Base-by-base conservation (phyloP, 2,797 vertebrate genomes). In the Melanotaenia pygmaea region DNA sequence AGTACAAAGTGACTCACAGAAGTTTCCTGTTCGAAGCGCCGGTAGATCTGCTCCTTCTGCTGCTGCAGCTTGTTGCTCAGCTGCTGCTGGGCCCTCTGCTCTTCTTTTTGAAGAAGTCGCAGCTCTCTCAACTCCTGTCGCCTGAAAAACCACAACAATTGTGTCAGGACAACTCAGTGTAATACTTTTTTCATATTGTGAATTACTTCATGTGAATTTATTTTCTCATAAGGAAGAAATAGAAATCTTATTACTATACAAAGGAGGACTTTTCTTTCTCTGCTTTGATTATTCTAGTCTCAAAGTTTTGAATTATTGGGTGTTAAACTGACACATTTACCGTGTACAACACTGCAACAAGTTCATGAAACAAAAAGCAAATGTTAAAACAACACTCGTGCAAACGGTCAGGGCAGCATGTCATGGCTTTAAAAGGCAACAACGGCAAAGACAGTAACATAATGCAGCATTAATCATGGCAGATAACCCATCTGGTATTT, bases 1-100 rank as follows among this genome's bases (percentile, higher is more conserved):
- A 50, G 47, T 72, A 58, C 18, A 59, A 47, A 65, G 13, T 97
- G 93, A 91, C 94, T 96, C 92, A 99, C 98, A 78, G 95, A 93
- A 89, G 97, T 97, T 94, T 99, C 98, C 94, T 99, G 98, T 85
- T 99, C 98, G 89, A 99, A 99, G 83, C 98, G 97, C 6, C 96
- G 93, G 93, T 93, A 97, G 90, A 98, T 98, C 80, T 98, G 98
- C 75, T 99, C 98, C 81, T 95, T 92, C 83, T 99, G 98, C 76
- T 98, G 97, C 85, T 97, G 93, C 67, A 99, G 93, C 88, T 99
- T 99, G 91, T 97, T 96, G 79, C 96, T 98, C 74, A 99, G 97
- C 83, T 96, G 95, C 83, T 99, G 98, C 50, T 99, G 98, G 35
- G 98, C 97, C 91, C 97, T 95, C 83, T 99, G 98, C 92, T 99